Percentiles rank a stretch among this genome's conserved stretches.
Evolutionary conservation across 1,140 invertebrate genomes (phyloP).

Genomic region (Drosophila leontia): DNA sequence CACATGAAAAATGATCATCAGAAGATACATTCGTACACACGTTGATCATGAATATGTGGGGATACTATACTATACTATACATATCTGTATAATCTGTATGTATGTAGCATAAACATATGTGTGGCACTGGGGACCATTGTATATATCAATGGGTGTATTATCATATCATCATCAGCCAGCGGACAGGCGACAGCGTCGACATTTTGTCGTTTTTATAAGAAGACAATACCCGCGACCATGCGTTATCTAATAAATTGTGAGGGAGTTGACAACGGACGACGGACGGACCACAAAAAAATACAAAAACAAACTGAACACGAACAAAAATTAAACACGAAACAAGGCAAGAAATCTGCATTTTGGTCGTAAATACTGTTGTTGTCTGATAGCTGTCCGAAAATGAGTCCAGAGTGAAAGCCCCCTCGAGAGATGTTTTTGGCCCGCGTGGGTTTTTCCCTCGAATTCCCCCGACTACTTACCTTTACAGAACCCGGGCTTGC

Average conservation of each 20-base stretch:
- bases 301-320: not conserved
- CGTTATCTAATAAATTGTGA: slow-evolving; percentile 81
- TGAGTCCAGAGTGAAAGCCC: slow-evolving; percentile 76
- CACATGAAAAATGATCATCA: slow-evolving; percentile 68
- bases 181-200: slow-evolving; percentile 73
- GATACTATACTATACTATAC: slow-evolving; percentile 15
- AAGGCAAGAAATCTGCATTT: slow-evolving; percentile 63
- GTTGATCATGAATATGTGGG: slow-evolving; percentile 36
- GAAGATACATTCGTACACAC: slow-evolving; percentile 49
- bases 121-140: slow-evolving; percentile 42
- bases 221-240: slow-evolving; percentile 59
- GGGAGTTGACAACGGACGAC: slow-evolving; percentile 65
- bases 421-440: slow-evolving; percentile 34
- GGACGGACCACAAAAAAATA: slow-evolving; percentile 22
- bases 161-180: slow-evolving; percentile 66
- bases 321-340: slow-evolving; percentile 25
- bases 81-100: not conserved
- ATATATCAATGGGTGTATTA: slow-evolving; percentile 61
- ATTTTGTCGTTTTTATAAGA: slow-evolving; percentile 77
- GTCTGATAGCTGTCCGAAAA: slow-evolving; percentile 61
- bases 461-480: slow-evolving; percentile 17
- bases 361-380: slow-evolving; percentile 60
- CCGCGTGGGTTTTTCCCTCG: slow-evolving; percentile 75
- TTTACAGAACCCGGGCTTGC: slow-evolving; percentile 51
- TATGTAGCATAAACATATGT: slow-evolving; percentile 38